Evolutionary conservation across 2,888 invertebrate genomes (phyloP).

Genomic region (Acronicta aceris): DNA sequence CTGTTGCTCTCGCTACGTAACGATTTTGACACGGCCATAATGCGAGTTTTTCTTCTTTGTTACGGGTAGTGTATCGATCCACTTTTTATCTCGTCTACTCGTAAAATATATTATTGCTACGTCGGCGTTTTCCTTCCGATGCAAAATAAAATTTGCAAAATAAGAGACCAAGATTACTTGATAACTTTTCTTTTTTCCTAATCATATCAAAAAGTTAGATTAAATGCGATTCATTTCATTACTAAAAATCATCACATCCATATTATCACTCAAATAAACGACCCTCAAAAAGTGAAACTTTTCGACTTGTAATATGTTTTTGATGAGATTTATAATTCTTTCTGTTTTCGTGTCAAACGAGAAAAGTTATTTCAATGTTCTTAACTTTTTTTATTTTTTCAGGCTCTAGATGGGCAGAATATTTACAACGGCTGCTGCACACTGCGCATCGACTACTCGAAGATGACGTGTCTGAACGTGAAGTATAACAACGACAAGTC

Average conservation of each 20-base stretch:
- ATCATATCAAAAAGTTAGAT: slow-evolving; percentile 55
- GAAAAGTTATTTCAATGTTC: slow-evolving; percentile 64
- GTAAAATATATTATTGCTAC: slow-evolving; percentile 42
- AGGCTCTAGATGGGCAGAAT: slow-evolving; percentile 99
- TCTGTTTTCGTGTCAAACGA: slow-evolving; percentile 64
- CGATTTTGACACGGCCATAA: slow-evolving; percentile 79
- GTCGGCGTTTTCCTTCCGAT: slow-evolving; percentile 22
- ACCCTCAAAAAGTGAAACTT: slow-evolving; percentile 63
- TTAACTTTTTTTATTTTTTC: slow-evolving; percentile 66
- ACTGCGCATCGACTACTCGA: slow-evolving; percentile 99
- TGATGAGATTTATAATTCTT: slow-evolving; percentile 66
- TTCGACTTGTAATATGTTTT: slow-evolving; percentile 60
- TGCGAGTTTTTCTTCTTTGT: slow-evolving; percentile 70
- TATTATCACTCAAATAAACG: slow-evolving; percentile 58
- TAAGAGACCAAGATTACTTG: slow-evolving; percentile 3
- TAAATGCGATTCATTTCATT: slow-evolving; percentile 51
- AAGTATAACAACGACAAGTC: slow-evolving; percentile 99
- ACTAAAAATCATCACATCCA: slow-evolving; percentile 54
- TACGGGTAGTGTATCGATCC: slow-evolving; percentile 53
- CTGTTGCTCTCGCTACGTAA: slow-evolving; percentile 75
- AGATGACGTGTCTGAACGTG: slow-evolving; percentile 99
- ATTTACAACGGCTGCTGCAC: slow-evolving; percentile 99
- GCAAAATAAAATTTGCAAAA: slow-evolving; percentile 32
- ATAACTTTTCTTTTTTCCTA: slow-evolving; percentile 24
- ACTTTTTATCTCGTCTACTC: slow-evolving; percentile 47